Base-by-base conservation (phyloP, 2,113 vertebrate genomes). In the Numida meleagris region DNA sequence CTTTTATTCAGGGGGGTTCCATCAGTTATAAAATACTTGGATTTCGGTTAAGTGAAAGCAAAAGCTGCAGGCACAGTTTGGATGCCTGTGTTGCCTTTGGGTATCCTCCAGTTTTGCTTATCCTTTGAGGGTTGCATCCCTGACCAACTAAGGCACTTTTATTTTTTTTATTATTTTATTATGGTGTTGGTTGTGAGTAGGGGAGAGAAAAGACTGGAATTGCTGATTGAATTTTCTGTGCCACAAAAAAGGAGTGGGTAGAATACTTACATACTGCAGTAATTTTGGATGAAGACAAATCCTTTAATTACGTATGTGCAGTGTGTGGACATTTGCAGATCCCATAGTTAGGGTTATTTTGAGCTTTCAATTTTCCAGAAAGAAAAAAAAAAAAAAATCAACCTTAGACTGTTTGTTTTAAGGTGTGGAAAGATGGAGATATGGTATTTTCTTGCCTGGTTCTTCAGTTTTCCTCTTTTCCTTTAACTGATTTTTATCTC, bases 11-110 rank as follows among this genome's bases (percentile, higher is more conserved):
- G 86, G 72, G 72, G 70, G n/a, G 21, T 90, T 91, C 27, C 42
- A 15, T 43, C 82, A 84, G 40, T 68, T 96, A 55, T 80, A 85
- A 86, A 91, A 21, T 33, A 57, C 86, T 85, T 87, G 85, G 67
- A 84, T 89, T 34, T 23, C 72, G 62, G 2, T 1, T 71, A 78
- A 90, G 46, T 38, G 79, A 83, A 94, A 90, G 51, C 43, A 80
- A 93, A 94, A 93, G 63, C 59, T 90, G 33, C 46, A 92, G 48
- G 77, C 68, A 76, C 34, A n/a, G 61, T 68, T 74, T 71, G 77
- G 73, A 71, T 89, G 51, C 71, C 83, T 55, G 38, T 40, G 58
- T 40, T 72, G 67, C 43, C 2, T 4, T 66, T 75, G 61, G n/a
- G 14, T 73, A 19, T 61, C 57, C 76, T 18, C 76, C 66, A 68